A percentile compares a stretch with the other conserved stretches of the same genome.
These are phyloP conservation scores for Lepetodrilus schrolli DNA, from an alignment of 2,888 invertebrate genomes.

Conservation along the genomic window DNA sequence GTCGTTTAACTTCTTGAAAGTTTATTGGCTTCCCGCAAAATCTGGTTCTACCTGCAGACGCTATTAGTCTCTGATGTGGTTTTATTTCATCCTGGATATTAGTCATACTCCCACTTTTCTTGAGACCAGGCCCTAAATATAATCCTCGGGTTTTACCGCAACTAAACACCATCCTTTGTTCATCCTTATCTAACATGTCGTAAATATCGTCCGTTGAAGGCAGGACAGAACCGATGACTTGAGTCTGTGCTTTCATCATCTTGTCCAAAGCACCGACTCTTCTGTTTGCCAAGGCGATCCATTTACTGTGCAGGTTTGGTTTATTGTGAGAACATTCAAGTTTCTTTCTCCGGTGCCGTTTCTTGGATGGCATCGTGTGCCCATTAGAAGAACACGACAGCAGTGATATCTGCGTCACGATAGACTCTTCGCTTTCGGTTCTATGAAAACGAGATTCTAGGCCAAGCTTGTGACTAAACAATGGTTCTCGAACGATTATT, in stretches of 20 bases:
- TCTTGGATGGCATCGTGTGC: neutral
- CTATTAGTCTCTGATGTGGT: slow-evolving; percentile 19
- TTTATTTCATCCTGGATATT: slow-evolving; percentile 34
- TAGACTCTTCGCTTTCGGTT: slow-evolving; percentile 56
- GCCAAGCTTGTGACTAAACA: slow-evolving; percentile 59
- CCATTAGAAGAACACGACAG: slow-evolving; percentile 35
- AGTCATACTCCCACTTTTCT: slow-evolving; percentile 49
- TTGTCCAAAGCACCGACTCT: slow-evolving; percentile 46
- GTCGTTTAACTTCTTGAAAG: slow-evolving; percentile 52
- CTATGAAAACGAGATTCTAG: slow-evolving; percentile 43
- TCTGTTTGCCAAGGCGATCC: slow-evolving; percentile 49
- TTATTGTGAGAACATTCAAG: neutral
- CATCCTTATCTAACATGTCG: slow-evolving; percentile 44
- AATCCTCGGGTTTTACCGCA: slow-evolving; percentile 44
- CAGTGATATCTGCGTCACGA: slow-evolving; percentile 55
- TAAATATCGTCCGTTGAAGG: slow-evolving; percentile 29
- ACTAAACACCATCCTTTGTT: slow-evolving; percentile 42
- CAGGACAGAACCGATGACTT: neutral
- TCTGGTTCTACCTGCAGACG: slow-evolving; percentile 46
- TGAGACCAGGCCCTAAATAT: slow-evolving; percentile 34
- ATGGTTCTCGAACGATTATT: slow-evolving; percentile 48
- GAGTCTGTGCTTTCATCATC: slow-evolving; percentile 46
- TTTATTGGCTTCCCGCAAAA: slow-evolving; percentile 46
- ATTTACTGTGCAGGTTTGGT: slow-evolving; percentile 44
- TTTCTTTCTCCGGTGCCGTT: neutral